phyloP scores from a whole-genome alignment of 2,113 vertebrate species.

The Cepphus grylle region DNA sequence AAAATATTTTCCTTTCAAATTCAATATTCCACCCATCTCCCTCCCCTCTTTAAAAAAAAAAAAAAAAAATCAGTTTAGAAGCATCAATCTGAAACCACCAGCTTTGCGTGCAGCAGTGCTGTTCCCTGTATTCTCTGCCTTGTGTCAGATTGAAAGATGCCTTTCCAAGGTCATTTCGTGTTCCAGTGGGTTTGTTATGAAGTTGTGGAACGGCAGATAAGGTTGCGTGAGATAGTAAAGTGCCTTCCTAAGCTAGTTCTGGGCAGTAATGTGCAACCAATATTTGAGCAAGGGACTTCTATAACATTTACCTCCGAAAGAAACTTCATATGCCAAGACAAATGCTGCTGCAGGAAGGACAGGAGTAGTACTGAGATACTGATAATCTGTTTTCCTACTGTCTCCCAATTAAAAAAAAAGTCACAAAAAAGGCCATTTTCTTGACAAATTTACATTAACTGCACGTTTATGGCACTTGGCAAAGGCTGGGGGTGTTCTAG shows the following conservation, averaged over 20 bases:
- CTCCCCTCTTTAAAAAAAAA: background rate
- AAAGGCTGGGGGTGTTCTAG: background rate
- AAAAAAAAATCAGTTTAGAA: background rate
- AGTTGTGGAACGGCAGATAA: constrained; percentile 39
- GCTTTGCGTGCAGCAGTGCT: background rate
- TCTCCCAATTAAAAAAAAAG: background rate
- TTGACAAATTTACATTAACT: background rate
- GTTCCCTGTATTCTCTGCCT: background rate
- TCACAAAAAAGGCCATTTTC: background rate
- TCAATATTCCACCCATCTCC: constrained; percentile 13
- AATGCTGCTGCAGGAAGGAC: background rate
- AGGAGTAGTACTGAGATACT: background rate
- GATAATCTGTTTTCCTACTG: background rate
- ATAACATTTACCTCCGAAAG: background rate
- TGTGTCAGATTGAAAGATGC: background rate
- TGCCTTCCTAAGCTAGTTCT: constrained; percentile 63
- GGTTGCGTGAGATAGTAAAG: constrained; percentile 28
- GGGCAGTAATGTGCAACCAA: constrained; percentile 44
- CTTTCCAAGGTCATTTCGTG: constrained; percentile 45
- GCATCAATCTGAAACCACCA: background rate
- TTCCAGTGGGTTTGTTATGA: constrained; percentile 25
- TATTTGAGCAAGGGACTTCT: constrained; percentile 7
- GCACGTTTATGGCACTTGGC: background rate
- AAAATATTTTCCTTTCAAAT: constrained; percentile 15
- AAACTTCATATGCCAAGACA: background rate